These are phyloP conservation scores for Spea bombifrons DNA, from an alignment of 2,113 vertebrate species.

Conservation along the genomic window DNA sequence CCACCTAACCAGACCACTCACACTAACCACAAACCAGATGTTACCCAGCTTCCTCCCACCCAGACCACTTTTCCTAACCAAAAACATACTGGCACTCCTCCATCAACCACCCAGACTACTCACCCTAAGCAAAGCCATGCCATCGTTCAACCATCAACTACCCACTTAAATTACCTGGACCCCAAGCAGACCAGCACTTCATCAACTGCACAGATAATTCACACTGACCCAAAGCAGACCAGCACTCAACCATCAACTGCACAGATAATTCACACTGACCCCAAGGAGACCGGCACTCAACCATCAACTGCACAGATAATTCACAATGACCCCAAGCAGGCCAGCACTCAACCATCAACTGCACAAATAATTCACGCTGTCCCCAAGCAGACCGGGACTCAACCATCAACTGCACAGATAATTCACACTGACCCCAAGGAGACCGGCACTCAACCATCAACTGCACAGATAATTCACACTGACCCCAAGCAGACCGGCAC, in stretches of 20 bases:
- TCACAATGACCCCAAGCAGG: neutral
- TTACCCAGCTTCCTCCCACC: no score
- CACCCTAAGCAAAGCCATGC: neutral
- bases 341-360: neutral
- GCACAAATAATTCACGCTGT: no score
- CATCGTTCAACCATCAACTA: neutral
- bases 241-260: neutral
- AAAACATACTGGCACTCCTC: no score
- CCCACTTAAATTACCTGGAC: neutral
- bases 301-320: neutral
- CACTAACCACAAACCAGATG: no score
- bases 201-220: neutral
- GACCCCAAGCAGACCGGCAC: neutral
- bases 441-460: neutral
- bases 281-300: neutral
- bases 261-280: neutral
- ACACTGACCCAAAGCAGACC: neutral
- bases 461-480: neutral
- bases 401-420: no score
- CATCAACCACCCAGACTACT: neutral
- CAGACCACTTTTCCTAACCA: no score
- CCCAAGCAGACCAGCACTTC: neutral
- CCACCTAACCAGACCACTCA: no score
- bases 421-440: no score
- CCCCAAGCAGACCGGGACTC: no score